Evolutionary conservation across 2,113 vertebrate species (phyloP).

Genomic region (Peromyscus californicus): DNA sequence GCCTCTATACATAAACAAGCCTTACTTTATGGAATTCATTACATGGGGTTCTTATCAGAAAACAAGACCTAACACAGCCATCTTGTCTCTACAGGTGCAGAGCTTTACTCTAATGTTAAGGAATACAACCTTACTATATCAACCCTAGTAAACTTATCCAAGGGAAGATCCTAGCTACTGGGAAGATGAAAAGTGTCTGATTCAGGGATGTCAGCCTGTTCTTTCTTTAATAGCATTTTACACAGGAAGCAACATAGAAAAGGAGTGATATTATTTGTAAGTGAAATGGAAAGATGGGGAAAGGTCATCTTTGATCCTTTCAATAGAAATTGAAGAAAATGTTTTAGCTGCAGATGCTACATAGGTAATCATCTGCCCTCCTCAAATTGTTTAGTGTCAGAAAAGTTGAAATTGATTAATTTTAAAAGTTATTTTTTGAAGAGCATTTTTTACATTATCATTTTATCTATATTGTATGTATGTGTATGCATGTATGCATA

Average conservation of each 20-base stretch:
- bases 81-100: constrained; percentile 73
- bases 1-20: background rate
- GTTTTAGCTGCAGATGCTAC: background rate
- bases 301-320: background rate
- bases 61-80: constrained; percentile 54
- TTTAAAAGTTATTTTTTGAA: background rate
- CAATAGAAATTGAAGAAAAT: background rate
- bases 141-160: constrained; percentile 74
- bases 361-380: background rate
- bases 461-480: background rate
- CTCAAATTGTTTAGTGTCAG: background rate
- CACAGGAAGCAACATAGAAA: constrained; percentile 75
- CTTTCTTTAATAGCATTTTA: constrained; percentile 83
- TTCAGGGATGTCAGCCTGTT: constrained; percentile 73
- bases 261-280: constrained; percentile 52
- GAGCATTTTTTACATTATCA: background rate
- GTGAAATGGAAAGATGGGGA: background rate
- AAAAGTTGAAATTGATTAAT: constrained; percentile 20
- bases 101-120: constrained; percentile 80
- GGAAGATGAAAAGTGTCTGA: constrained; percentile 75
- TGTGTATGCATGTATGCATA: background rate
- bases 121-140: constrained; percentile 70
- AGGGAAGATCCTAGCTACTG: constrained; percentile 67
- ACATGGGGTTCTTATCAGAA: constrained; percentile 49
- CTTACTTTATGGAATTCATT: constrained; percentile 10